Base-by-base conservation (phyloP, 2,113 vertebrate genomes). In the Pyrgilauda ruficollis region DNA sequence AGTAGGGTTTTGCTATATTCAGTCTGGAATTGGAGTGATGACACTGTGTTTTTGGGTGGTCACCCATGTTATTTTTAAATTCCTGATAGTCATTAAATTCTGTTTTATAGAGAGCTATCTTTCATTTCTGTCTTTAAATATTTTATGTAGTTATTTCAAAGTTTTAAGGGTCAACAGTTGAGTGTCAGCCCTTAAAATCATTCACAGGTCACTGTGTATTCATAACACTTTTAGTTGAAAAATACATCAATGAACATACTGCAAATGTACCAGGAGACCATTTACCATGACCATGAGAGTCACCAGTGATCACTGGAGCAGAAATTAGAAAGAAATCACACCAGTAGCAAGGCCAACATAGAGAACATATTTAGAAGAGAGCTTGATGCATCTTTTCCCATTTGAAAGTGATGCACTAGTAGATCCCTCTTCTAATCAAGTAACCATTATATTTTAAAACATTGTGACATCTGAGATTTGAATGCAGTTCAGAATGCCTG, bases 91-190 rank as follows among this genome's bases (percentile, higher is more conserved):
- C 68, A 50, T 77, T 93, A 70, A 80, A 86, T 73, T 90, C 72
- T 74, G 3, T 83, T 94, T 90, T 92, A 88, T 59, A 80, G 41
- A 58, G 26, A 61, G 6, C 35, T 90, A 20, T 74, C 59, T 84
- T 95, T 88, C 50, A 59, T 86, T 90, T 43, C 17, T 59, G 9
- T 84, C 39, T 94, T 93, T 84, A 92, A 90, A 81, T 88, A 89
- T 84, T 93, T 86, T 63, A 86, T 77, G 47, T n/a, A 63, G 73
- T 86, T 93, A 70, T 93, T 94, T 74, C 76, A 81, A 80, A 77
- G 47, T 92, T 96, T 90, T 84, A 89, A 88, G 89, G 86, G 92
- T 94, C 90, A 92, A 46, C 23, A 95, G 72, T 59, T 70, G 46
- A 88, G 21, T 49, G 55, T 69, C 55, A 77, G 16, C 46, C 83